phyloP scores from a whole-genome alignment of 2,888 invertebrate genomes.

The Drosophila colorata region DNA sequence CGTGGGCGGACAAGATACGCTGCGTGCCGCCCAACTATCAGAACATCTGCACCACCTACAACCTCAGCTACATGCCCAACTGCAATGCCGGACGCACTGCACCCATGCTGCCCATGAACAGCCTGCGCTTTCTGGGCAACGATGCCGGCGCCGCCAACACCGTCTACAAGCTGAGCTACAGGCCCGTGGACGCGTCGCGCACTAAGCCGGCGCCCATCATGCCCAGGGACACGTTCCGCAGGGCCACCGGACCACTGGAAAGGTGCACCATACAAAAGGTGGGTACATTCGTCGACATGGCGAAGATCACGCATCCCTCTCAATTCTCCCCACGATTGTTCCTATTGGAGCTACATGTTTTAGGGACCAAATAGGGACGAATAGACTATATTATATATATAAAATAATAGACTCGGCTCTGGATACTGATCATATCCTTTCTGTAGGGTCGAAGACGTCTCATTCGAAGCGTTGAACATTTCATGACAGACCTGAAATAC shows the following conservation, averaged over 20 bases:
- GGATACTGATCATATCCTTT: too few species aligned
- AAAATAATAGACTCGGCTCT: too few species aligned
- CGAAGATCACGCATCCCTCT: too few species aligned
- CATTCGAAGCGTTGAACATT: too few species aligned
- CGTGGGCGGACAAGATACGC: slow-evolving; percentile 82
- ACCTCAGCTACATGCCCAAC: slow-evolving; percentile 84
- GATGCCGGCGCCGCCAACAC: slow-evolving; percentile 79
- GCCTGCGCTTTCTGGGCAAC: slow-evolving; percentile 75
- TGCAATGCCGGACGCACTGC: slow-evolving; percentile 72
- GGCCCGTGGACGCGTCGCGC: slow-evolving; percentile 75
- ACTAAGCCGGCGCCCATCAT: slow-evolving; percentile 75
- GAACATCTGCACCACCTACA: slow-evolving; percentile 83
- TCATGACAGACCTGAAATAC: too few species aligned
- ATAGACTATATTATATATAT: too few species aligned
- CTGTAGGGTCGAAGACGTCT: too few species aligned
- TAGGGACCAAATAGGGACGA: too few species aligned
- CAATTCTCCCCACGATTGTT: too few species aligned
- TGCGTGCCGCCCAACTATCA: slow-evolving; percentile 80
- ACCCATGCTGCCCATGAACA: slow-evolving; percentile 69
- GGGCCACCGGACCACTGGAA: slow-evolving; percentile 77
- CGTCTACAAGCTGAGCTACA: slow-evolving; percentile 83
- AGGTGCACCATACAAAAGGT: slow-evolving; percentile 84
- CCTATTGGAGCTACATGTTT: too few species aligned
- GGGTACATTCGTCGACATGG: background rate
- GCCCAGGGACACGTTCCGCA: slow-evolving; percentile 73